A percentile compares a stretch with the other conserved stretches of the same genome.
These are phyloP conservation scores for Drosophila monieri DNA, from an alignment of 2,888 invertebrate genomes.

Conservation along the genomic window DNA sequence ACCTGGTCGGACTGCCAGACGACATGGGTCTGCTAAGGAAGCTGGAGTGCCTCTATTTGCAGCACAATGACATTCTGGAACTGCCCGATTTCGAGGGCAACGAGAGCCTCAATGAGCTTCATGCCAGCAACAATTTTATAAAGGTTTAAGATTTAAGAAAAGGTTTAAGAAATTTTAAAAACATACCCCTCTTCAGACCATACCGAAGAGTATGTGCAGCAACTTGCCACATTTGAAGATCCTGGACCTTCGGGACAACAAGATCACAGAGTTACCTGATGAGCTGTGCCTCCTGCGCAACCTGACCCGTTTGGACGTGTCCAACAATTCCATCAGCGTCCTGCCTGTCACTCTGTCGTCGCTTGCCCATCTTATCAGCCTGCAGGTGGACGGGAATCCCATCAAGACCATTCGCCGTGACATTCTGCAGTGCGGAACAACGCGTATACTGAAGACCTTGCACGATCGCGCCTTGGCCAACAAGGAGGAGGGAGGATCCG, in stretches of 20 bases:
- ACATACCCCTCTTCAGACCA: conserved; percentile 85
- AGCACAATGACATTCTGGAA: conserved; percentile 91
- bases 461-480: conserved; percentile 85
- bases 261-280: conserved; percentile 90
- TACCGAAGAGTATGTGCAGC: conserved; percentile 89
- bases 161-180: not conserved
- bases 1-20: conserved; percentile 87
- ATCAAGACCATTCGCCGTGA: conserved; percentile 92
- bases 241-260: conserved; percentile 92
- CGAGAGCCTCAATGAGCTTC: conserved; percentile 90
- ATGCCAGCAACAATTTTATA: conserved; percentile 93
- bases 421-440: conserved; percentile 93
- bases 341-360: conserved; percentile 88
- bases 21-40: conserved; percentile 89
- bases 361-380: conserved; percentile 91
- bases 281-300: conserved; percentile 90
- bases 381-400: conserved; percentile 94
- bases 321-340: conserved; percentile 90
- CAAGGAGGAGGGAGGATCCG: conserved; percentile 30
- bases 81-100: conserved; percentile 92
- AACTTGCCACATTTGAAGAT: conserved; percentile 89
- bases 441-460: conserved; percentile 90
- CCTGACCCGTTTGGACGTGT: conserved; percentile 92
- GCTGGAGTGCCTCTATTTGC: conserved; percentile 90
- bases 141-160: conserved; percentile 84